phyloP scores from a whole-genome alignment of 1,140 invertebrate species.

The Lordiphosa stackelbergi region DNA sequence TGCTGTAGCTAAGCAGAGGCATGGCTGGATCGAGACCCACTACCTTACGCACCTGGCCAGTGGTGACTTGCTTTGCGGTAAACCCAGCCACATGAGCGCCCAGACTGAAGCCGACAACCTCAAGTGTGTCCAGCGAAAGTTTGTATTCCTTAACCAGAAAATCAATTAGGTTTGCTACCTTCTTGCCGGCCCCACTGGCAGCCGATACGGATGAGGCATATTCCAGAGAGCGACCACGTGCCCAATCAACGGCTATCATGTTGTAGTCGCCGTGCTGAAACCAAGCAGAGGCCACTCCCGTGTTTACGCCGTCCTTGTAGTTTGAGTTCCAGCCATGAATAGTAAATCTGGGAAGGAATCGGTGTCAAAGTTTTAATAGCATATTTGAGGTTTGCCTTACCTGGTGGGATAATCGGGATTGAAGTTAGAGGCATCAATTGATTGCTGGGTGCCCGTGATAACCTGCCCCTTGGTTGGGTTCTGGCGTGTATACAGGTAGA shows the following conservation, averaged over 20 bases:
- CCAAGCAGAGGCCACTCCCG: constrained; percentile 77
- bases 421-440: constrained; percentile 48
- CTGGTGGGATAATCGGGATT: constrained; percentile 46
- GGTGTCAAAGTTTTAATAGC: too few relatives aligned
- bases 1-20: constrained; percentile 73
- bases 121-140: constrained; percentile 79
- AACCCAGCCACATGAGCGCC: constrained; percentile 83
- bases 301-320: constrained; percentile 61
- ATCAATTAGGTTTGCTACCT: constrained; percentile 78
- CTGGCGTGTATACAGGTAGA: constrained; percentile 50
- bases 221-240: constrained; percentile 77
- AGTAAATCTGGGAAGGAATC: constrained; percentile 37
- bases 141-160: constrained; percentile 76
- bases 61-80: constrained; percentile 77
- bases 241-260: constrained; percentile 83
- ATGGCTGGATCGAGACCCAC: constrained; percentile 80
- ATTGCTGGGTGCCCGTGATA: constrained; percentile 25
- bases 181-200: constrained; percentile 47
- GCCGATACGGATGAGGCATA: constrained; percentile 77
- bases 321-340: constrained; percentile 70
- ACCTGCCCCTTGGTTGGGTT: constrained; percentile 38
- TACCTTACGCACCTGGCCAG: constrained; percentile 56
- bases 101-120: constrained; percentile 83
- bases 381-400: constrained; percentile 3
- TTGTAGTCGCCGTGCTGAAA: constrained; percentile 77